phyloP scores from a whole-genome alignment of 2,113 vertebrate species.

The Drymodes brunneopygia region DNA sequence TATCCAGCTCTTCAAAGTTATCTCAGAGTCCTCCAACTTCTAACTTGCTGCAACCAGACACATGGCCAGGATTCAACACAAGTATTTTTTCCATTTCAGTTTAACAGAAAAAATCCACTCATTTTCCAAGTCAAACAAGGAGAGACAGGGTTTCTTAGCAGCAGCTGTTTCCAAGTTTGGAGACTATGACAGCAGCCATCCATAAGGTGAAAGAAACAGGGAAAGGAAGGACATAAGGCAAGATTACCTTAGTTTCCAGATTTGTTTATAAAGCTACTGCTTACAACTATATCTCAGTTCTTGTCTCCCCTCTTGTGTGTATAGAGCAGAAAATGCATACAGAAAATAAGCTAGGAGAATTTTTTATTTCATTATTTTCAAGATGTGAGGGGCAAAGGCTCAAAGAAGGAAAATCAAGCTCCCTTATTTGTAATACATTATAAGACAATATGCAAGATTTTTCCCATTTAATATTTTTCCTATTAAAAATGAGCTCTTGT shows the following conservation, averaged over 20 bases:
- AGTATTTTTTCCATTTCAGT: background rate
- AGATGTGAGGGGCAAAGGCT: accelerated
- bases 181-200: background rate
- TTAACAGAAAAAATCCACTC: background rate
- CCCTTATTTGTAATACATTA: background rate
- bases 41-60: background rate
- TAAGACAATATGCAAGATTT: background rate
- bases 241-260: background rate
- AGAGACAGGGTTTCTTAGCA: background rate
- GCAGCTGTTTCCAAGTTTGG: background rate
- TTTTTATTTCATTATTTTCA: background rate
- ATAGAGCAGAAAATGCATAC: background rate
- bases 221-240: background rate
- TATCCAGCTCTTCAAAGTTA: background rate
- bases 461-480: background rate
- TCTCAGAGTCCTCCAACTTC: background rate
- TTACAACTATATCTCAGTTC: background rate
- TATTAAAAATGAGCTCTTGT: background rate
- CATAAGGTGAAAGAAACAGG: background rate
- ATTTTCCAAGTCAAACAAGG: background rate
- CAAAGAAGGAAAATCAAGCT: background rate
- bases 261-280: background rate
- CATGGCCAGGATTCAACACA: background rate
- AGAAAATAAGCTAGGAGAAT: background rate
- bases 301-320: background rate